Base-by-base conservation (phyloP, 1,140 invertebrate genomes). In the Drosophila melanogaster region DNA sequence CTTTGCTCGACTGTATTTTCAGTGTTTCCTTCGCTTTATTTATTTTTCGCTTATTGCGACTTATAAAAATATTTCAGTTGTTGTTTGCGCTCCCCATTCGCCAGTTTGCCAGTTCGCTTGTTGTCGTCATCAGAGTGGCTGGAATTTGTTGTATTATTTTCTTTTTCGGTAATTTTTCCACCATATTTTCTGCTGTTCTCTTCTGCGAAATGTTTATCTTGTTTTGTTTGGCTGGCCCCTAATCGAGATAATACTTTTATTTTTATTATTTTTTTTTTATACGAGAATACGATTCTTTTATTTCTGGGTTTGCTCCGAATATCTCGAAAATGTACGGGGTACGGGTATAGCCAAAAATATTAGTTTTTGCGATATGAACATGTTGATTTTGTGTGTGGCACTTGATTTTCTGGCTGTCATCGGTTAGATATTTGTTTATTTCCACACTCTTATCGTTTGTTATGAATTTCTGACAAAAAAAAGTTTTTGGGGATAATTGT, bases 41-140 rank as follows among this genome's bases (percentile, higher is more conserved):
- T 85, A 76, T 66, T 87, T 86, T 87, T 61, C 75, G 83, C 79
- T 87, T 86, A 87, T 83, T 86, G 81, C 81, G 83, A 87, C 81
- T 81, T 87, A 79, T 70, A 83, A 79, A 69, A 86, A 66, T 77
- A 33, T 66, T 72, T 38, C 47, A 46, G 30, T 81, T 71, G 44
- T 58, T 70, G 40, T 49, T 72, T 46, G 15, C 30, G 33, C 24
- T 43, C 26, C n/a, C 46, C 47, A 33, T 81, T 81, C 58, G 62
- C 41, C 37, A 5, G 30, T 30, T 30, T 8, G 8, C 58, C 38
- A 15, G 38, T 15, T 19, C 7, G 70, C 57, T 46, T 51, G 60
- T 60, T 79, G 71, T 80, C 74, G 79, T 81, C 79, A 81, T 79
- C 56, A 33, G 24, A 44, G 54, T 54, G 41, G 64, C 79, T 80